Percentiles rank a stretch among this genome's conserved stretches.
Evolutionary conservation across 92 coral and sea anemone species (phyloP).

Genomic region (Galaxea fascicularis): DNA sequence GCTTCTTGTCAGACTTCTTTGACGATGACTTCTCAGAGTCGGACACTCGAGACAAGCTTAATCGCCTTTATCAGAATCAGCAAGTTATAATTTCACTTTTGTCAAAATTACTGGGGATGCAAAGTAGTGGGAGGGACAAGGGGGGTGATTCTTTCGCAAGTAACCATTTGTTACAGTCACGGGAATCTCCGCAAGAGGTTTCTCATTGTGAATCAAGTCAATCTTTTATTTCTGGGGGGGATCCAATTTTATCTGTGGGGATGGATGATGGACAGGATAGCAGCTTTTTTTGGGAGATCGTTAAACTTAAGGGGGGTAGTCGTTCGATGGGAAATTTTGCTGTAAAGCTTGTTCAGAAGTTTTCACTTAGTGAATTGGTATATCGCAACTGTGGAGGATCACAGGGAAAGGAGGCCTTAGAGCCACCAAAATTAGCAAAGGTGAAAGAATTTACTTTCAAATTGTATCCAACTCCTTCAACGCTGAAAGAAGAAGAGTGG

Average conservation of each 20-base stretch:
- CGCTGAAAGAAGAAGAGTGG: not conserved
- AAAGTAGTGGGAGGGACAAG: not conserved
- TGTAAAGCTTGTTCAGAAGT: no score
- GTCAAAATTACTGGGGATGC: slow-evolving; percentile 6
- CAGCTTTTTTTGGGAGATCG: not conserved
- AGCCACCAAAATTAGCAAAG: not conserved
- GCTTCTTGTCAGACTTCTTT: slow-evolving; percentile 1
- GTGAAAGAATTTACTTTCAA: slow-evolving; percentile 11
- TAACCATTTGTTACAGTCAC: not conserved
- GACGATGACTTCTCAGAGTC: not conserved
- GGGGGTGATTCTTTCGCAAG: not conserved
- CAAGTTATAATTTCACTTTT: not conserved
- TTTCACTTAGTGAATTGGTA: not conserved
- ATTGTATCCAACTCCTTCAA: slow-evolving; percentile 4
- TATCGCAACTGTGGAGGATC: slow-evolving; percentile 39
- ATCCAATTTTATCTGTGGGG: not conserved
- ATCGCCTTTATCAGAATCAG: not conserved
- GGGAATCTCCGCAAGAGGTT: not conserved
- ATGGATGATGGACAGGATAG: slow-evolving; percentile 10
- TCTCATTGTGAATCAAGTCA: not conserved
- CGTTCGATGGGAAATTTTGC: slow-evolving; percentile 41
- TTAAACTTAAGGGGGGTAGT: slow-evolving; percentile 5
- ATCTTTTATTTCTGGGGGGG: not conserved
- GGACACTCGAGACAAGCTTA: not conserved
- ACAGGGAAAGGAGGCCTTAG: slow-evolving; percentile 25